Evolutionary conservation across 2,888 invertebrate genomes (phyloP), one percentile per base, ranked within the genome.

Genomic region (Teleiodes luculella): DNA sequence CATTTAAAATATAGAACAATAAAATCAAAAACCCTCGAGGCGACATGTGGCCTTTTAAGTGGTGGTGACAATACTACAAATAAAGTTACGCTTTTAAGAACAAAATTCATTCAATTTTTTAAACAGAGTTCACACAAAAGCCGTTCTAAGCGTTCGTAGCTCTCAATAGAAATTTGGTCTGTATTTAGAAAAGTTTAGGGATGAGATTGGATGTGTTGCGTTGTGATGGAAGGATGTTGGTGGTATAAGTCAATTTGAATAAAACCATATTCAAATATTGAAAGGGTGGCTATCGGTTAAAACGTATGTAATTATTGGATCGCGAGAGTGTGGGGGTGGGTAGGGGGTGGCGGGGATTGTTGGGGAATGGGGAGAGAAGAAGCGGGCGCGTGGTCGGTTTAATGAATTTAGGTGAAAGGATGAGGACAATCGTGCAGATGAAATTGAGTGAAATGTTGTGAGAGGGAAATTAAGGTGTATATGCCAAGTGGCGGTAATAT

Each of bases 11-110:
- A 59, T 63, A 63, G 67, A 74, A 83, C 78, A 86, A 84, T 77
- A 74, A 76, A 76, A 66, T 78, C 67, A 70, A 86, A 79, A 80
- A 78, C 84, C 79, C 88, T 89, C 64, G 59, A 82, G 77, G 80
- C 86, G 88, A 88, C 88, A 89, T 89, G 88, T 89, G 88, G 86
- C 87, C 76, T 74, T 76, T 78, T 82, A 86, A 88, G 88, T 87
- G 86, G 84, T 77, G 84, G 86, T 86, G 88, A 88, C 88, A 88
- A 83, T 85, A 80, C 80, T 80, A 86, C 85, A 87, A 88, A 87
- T 87, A 87, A 74, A 80, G 83, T 84, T 83, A 88, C 83, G 78
- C 81, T 83, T 82, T 80, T 80, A 77, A 77, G 80, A 83, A 78
- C 76, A 74, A 68, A 83, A 84, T 78, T 72, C 68, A 68, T 73